These are phyloP conservation scores for Odontomachus brunneus DNA, from an alignment of 1,140 invertebrate genomes.

Conservation along the genomic window DNA sequence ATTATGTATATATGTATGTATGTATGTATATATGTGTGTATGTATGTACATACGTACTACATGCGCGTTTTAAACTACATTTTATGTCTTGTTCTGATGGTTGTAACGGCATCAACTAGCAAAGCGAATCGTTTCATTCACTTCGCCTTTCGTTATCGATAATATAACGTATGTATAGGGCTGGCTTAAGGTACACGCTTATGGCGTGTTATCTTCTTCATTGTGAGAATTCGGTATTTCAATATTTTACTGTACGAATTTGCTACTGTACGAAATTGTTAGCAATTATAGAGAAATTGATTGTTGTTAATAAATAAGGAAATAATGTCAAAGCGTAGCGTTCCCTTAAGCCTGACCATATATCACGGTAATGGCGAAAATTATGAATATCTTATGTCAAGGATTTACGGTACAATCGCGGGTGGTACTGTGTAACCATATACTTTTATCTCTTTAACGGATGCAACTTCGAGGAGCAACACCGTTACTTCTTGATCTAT, in stretches of 20 bases:
- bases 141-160: constrained; percentile 20
- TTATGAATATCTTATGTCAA: neutral
- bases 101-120: constrained; percentile 23
- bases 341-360: constrained; percentile 19
- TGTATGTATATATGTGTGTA: too few relatives aligned
- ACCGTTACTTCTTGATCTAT: constrained; percentile 29
- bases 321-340: neutral
- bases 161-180: neutral
- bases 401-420: constrained; percentile 6
- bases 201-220: neutral
- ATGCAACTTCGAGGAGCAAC: neutral
- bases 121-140: constrained; percentile 10
- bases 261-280: neutral
- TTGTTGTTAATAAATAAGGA: neutral
- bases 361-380: too few relatives aligned
- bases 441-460: neutral
- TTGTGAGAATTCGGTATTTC: neutral
- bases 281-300: constrained; percentile 13
- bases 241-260: neutral
- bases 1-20: too few relatives aligned
- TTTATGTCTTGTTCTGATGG: neutral
- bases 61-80: neutral
- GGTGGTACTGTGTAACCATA: neutral
- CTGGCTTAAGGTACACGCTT: constrained; percentile 36
- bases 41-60: neutral